These are phyloP conservation scores for Euschistus heros DNA, from an alignment of 1,140 invertebrate species.

Conservation along the genomic window DNA sequence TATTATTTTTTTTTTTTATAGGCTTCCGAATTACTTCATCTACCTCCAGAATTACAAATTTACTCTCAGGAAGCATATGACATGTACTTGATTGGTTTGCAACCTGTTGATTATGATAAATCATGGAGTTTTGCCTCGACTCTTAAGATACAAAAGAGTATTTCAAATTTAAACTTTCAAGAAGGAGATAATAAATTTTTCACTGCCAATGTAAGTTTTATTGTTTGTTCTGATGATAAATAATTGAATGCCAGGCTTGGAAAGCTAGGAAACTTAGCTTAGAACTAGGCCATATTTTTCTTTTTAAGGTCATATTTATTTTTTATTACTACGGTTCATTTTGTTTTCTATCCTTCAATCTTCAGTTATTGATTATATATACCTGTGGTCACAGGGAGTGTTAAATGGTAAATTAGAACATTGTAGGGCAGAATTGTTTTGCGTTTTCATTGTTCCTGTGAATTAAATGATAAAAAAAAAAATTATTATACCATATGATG, in stretches of 20 bases:
- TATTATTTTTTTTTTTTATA: constrained; percentile 12
- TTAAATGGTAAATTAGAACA: too few relatives aligned
- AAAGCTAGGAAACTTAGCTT: too few relatives aligned
- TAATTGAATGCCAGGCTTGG: too few relatives aligned
- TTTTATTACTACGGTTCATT: background rate
- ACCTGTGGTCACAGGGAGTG: too few relatives aligned
- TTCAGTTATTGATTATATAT: too few relatives aligned
- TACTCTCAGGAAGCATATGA: background rate
- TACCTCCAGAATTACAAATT: constrained; percentile 5
- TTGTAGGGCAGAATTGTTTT: too few relatives aligned
- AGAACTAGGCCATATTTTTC: background rate
- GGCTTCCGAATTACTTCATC: constrained; percentile 1
- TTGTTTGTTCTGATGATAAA: background rate
- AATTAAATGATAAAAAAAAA: too few relatives aligned
- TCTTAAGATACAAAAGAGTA: background rate
- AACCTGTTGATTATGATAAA: constrained; percentile 18
- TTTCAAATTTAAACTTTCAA: background rate
- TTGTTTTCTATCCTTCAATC: too few relatives aligned
- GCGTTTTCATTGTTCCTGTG: too few relatives aligned
- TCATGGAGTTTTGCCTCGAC: constrained; percentile 8
- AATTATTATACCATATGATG: too few relatives aligned
- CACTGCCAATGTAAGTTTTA: background rate
- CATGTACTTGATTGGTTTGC: constrained; percentile 5
- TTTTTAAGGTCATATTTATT: too few relatives aligned
- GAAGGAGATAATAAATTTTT: background rate